phyloP scores from a whole-genome alignment of 1,140 invertebrate species.

The Aleiodes sp. region DNA sequence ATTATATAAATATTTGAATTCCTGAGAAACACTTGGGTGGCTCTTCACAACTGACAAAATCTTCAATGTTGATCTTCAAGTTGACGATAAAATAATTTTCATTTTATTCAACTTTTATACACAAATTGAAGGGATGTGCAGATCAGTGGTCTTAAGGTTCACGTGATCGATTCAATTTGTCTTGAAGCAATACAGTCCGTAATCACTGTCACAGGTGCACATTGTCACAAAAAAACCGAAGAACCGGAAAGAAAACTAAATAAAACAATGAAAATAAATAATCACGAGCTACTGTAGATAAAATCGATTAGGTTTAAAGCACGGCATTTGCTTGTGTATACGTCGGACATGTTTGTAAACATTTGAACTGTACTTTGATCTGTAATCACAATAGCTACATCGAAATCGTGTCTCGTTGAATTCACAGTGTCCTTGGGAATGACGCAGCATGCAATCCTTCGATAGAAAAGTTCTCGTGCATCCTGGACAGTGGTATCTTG shows the following conservation, averaged over 20 bases:
- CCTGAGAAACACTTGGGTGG: too few species aligned
- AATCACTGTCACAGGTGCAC: background rate
- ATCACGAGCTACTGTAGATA: constrained; percentile 23
- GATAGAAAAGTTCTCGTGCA: constrained; percentile 40
- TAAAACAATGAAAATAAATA: constrained; percentile 9
- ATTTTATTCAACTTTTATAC: background rate
- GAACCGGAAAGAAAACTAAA: background rate
- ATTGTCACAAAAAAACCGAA: background rate
- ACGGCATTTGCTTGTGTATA: constrained; percentile 50
- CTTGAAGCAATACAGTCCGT: background rate
- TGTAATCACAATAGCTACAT: constrained; percentile 64
- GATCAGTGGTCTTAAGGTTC: background rate
- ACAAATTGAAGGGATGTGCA: background rate
- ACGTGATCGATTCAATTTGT: background rate
- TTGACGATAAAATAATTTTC: background rate
- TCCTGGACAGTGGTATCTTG: constrained; percentile 42
- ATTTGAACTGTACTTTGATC: constrained; percentile 61
- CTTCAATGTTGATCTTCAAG: constrained; percentile 19
- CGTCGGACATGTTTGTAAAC: constrained; percentile 55
- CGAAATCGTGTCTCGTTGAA: constrained; percentile 55
- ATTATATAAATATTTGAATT: too few species aligned
- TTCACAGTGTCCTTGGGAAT: constrained; percentile 39
- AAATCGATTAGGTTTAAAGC: constrained; percentile 44
- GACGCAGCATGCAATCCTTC: constrained; percentile 40
- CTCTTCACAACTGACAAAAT: too few species aligned